Evolutionary conservation across 2,113 vertebrate genomes (phyloP), one percentile per base, ranked within the genome.

Genomic region (Sinosuthora webbiana): DNA sequence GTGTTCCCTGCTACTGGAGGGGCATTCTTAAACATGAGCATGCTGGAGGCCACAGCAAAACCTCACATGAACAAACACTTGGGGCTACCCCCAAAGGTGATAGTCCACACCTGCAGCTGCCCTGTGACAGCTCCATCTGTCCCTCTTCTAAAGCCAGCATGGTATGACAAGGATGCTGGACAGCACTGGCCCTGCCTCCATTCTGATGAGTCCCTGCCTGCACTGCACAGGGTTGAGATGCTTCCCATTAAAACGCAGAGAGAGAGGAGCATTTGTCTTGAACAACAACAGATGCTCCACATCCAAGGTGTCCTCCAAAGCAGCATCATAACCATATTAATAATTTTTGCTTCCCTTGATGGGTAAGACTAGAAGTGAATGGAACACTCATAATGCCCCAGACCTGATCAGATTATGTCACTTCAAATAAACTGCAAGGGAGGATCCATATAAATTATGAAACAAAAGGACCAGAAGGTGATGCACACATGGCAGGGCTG

Each of bases 51-150:
- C 50, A 47, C 56, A 59, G 86, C 8, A 67, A 84, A 70, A 86
- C 39, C 74, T 84, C 0, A 0, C 39, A 63, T 0, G 4, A 25
- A 77, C 8, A 69, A 73, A 57, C 25, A 18, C 11, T 22, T 59
- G 33, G 23, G 19, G 21, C 21, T 49, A 56, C 7, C 17, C 20
- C 33, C 44, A 27, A 84, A 71, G 10, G 59, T 2, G 11, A 44
- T 1, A 60, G 57, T 59, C 33, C 35, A 50, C 33, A 27, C 13
- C 27, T 69, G 41, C 4, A 10, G 22, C 27, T 85, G 50, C 47
- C 52, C 31, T 8, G 1, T 74, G 44, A 52, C 21, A 60, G 16
- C n/a, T 80, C 81, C 17, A 67, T 41, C 24, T 78, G 35, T 63
- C 42, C n/a, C 23, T 55, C 21, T 76, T 55, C 62, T 62, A 35